Base-by-base conservation (phyloP, 1,140 invertebrate species). In the Aleiodes sp. region DNA sequence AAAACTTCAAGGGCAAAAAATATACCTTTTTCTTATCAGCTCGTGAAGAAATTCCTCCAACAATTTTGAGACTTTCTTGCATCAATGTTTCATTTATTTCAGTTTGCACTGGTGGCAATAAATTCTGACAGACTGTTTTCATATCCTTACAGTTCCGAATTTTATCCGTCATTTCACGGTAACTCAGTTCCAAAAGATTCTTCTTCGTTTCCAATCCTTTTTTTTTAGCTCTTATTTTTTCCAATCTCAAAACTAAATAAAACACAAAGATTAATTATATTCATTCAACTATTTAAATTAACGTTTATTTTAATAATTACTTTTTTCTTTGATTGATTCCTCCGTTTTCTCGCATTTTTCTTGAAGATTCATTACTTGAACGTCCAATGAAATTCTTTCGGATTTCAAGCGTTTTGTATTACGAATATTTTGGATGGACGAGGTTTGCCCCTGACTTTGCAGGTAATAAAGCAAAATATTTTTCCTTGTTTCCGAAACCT, bases 391-490 rank as follows among this genome's bases (percentile, higher is more conserved):
- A 52, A 63, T 57, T 66, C 68, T 70, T 26, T 80, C 76, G 2
- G 37, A 52, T 65, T 68, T 82, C 14, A 84, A 12, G 33, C 75
- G 62, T 31, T 67, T 59, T 14, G 74, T 76, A 64, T 77, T 75
- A 24, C 70, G 72, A 3, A 81, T 43, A 41, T 71, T 77, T 21
- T 83, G 46, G 24, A 83, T 77, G 12, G 43, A 7, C 33, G 70
- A n/a, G 59, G 76, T 72, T 35, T 78, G 72, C 28, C 66, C 66
- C 10, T 68, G 70, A 39, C 76, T 66, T 67, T 74, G 79, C 16
- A 85, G 68, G 70, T 79, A 76, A 56, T 83, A 68, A 2, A 84
- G 67, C 46, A 85, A 71, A 70, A 85, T 77, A 68, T 85, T 84
- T 66, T 83, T 84, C 31, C 78, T 72, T 65, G 72, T 39, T 43